Evolutionary conservation across 1,140 invertebrate genomes (phyloP).

Genomic region (Episyrphus balteatus): DNA sequence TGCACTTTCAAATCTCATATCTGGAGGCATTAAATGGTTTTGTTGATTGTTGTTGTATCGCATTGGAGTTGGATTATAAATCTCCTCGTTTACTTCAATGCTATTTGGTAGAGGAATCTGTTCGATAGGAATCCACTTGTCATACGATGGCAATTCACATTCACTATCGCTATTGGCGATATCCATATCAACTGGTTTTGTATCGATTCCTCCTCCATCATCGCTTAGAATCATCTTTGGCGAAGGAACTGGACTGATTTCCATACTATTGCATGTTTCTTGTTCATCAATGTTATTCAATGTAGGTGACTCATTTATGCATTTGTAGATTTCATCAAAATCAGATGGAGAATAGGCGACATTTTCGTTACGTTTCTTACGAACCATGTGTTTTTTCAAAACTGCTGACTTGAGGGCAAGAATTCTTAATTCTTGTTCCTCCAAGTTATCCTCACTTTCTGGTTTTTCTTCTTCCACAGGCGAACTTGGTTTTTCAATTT

Average conservation of each 20-base stretch:
- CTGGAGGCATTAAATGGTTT: background rate
- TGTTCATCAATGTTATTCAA: constrained; percentile 9
- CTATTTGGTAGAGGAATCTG: background rate
- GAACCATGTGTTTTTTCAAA: constrained; percentile 23
- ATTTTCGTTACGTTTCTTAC: constrained; percentile 30
- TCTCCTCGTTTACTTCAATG: background rate
- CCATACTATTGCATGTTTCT: constrained; percentile 28
- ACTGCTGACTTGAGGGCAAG: constrained; percentile 31
- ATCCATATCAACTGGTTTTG: constrained; percentile 32
- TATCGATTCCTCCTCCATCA: constrained; percentile 8
- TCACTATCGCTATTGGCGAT: constrained; percentile 29
- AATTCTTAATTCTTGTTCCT: constrained; percentile 23
- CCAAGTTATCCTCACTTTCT: constrained; percentile 11
- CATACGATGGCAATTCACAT: background rate
- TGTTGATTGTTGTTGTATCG: background rate
- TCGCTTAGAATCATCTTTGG: constrained; percentile 15
- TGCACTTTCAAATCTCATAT: background rate
- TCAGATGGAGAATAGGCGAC: constrained; percentile 33
- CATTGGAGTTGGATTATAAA: background rate
- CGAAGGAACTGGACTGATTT: constrained; percentile 29
- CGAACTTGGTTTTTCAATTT: no score
- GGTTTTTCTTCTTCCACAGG: background rate
- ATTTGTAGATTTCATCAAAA: constrained; percentile 16
- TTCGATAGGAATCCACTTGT: background rate
- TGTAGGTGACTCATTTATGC: constrained; percentile 2